Conservation (phyloP, 2,888 invertebrate genomes). For the Agrochola circellaris region DNA sequence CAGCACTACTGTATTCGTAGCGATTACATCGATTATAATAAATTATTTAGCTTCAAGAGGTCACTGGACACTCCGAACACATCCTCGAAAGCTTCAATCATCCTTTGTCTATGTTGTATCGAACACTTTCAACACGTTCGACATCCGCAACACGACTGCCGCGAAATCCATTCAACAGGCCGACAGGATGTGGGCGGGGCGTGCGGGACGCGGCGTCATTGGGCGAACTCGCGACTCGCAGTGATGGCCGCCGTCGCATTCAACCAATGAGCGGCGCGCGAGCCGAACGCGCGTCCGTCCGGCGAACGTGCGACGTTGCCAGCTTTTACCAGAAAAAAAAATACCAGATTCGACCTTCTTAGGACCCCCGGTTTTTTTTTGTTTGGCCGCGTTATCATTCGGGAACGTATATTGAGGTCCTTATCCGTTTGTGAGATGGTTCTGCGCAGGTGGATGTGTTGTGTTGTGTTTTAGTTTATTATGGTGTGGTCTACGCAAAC, state of each 20-base stretch:
- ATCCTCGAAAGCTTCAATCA: conserved; percentile 64
- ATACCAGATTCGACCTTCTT: conserved; percentile 91
- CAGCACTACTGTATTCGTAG: conserved; percentile 51
- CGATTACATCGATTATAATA: conserved; percentile 21
- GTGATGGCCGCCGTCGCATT: conserved; percentile 89
- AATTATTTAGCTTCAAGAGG: conserved; percentile 59
- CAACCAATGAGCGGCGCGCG: conserved; percentile 89
- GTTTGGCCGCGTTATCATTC: conserved; percentile 90
- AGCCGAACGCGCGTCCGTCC: conserved; percentile 89
- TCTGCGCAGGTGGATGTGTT: conserved; percentile 85
- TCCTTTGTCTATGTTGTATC: conserved; percentile 61
- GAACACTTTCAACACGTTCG: conserved; percentile 72
- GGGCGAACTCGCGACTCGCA: conserved; percentile 82
- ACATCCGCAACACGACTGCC: conserved; percentile 83
- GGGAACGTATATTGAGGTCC: conserved; percentile 86
- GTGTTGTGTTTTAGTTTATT: conserved; percentile 85
- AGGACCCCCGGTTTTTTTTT: conserved; percentile 90
- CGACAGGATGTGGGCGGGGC: conserved; percentile 89
- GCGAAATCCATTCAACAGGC: conserved; percentile 88
- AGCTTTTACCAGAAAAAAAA: conserved; percentile 88
- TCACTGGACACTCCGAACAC: conserved; percentile 68
- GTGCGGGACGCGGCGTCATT: conserved; percentile 88
- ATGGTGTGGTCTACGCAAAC: conserved; percentile 90
- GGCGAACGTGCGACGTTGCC: conserved; percentile 88
- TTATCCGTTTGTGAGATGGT: conserved; percentile 88